phyloP scores from a whole-genome alignment of 1,140 invertebrate genomes.

The Brachionus asplanchnoidis region DNA sequence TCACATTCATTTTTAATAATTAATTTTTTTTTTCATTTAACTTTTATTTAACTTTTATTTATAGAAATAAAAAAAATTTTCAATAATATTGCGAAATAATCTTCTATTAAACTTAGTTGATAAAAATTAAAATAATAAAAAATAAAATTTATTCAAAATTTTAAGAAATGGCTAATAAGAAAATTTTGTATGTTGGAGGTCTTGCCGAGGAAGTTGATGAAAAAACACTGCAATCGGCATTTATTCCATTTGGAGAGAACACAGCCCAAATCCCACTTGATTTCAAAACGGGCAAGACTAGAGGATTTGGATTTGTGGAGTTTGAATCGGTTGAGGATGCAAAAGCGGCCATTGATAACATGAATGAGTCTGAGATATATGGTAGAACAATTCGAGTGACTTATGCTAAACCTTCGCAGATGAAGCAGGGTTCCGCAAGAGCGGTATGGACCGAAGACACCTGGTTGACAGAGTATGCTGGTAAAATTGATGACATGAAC shows the following conservation, averaged over 20 bases:
- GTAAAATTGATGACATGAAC: constrained; percentile 65
- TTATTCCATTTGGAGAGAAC: constrained; percentile 90
- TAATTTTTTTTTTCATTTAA: not conserved
- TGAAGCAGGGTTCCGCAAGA: not conserved
- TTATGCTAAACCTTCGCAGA: constrained; percentile 74
- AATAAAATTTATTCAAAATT: not conserved
- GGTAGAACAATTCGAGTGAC: constrained; percentile 93
- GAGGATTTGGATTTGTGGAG: constrained; percentile 96
- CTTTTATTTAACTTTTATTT: not conserved
- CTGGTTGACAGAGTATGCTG: constrained; percentile 90
- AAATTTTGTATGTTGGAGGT: constrained; percentile 58
- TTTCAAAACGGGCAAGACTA: constrained; percentile 86
- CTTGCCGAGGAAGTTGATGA: constrained; percentile 95
- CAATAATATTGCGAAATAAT: not conserved
- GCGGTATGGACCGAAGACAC: constrained; percentile 89
- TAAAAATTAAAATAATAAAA: not conserved
- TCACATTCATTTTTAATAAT: not conserved
- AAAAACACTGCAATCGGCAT: constrained; percentile 87
- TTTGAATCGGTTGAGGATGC: constrained; percentile 84
- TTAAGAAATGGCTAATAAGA: constrained; percentile 24
- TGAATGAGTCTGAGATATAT: constrained; percentile 98
- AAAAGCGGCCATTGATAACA: constrained; percentile 94
- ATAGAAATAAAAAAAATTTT: not conserved
- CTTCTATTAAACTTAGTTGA: not conserved
- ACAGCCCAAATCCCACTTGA: constrained; percentile 93